phyloP scores from a whole-genome alignment of 2,797 vertebrate genomes.

The Tamandua tetradactyla region DNA sequence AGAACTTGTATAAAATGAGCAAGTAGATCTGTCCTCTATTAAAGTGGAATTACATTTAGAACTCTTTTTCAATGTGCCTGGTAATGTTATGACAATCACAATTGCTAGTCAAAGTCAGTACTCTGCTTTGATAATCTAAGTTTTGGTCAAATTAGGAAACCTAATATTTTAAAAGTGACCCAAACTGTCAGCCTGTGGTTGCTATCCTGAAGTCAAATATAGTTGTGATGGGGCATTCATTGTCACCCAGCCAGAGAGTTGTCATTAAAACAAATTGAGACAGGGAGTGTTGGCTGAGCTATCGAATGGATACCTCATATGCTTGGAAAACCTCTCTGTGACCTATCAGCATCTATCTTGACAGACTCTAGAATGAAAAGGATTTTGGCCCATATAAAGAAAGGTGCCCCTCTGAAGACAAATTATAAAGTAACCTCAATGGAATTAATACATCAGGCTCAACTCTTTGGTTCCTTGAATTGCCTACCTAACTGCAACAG shows the following conservation, averaged over 20 bases:
- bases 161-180: constrained; percentile 16
- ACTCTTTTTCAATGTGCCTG: neutral
- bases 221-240: neutral
- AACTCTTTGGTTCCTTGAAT: neutral
- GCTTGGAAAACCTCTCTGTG: constrained; percentile 30
- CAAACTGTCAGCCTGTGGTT: neutral
- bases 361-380: neutral
- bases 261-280: constrained; percentile 48
- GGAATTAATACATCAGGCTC: neutral
- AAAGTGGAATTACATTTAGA: neutral
- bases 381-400: neutral
- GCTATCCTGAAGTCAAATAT: neutral
- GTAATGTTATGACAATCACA: neutral
- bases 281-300: neutral
- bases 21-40: neutral
- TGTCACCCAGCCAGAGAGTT: neutral
- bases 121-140: neutral
- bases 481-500: neutral
- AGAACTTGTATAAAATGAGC: neutral
- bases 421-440: neutral
- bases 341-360: neutral
- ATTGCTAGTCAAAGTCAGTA: neutral
- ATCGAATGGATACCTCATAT: neutral
- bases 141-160: neutral
- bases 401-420: constrained; percentile 26